Percentiles rank a stretch among this genome's conserved stretches.
Conservation (phyloP, 2,888 invertebrate species). For the Chironomus tentans region DNA sequence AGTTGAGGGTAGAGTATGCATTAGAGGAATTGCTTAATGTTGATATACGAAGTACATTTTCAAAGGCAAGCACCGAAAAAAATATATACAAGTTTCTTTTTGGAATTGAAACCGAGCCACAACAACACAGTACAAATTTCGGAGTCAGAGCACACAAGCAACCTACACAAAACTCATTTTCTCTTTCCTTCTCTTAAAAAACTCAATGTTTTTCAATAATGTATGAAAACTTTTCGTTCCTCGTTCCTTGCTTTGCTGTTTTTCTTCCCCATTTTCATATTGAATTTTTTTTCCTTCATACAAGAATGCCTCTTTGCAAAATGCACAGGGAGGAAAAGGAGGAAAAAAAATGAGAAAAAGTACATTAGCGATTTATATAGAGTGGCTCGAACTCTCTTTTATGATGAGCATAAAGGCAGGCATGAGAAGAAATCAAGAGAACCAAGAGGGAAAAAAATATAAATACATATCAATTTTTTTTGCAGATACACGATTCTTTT, state of each 20-base stretch:
- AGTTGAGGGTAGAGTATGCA: neutral
- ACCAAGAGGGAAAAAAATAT: slow-evolving; percentile 8
- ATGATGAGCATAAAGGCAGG: slow-evolving; percentile 15
- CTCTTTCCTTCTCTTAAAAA: slow-evolving; percentile 14
- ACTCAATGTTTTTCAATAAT: slow-evolving; percentile 12
- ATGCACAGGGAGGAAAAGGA: slow-evolving; percentile 13
- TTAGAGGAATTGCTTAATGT: slow-evolving; percentile 6
- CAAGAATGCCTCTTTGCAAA: slow-evolving; percentile 11
- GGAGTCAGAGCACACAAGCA: neutral
- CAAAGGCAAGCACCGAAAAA: neutral
- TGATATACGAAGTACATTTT: neutral
- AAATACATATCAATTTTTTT: slow-evolving; percentile 16
- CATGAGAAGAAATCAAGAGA: slow-evolving; percentile 25
- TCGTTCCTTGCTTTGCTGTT: neutral
- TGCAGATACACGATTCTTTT: slow-evolving; percentile 15
- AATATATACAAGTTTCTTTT: neutral
- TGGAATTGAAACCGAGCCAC: slow-evolving; percentile 4
- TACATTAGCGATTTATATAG: slow-evolving; percentile 14
- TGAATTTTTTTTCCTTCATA: neutral
- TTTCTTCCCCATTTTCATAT: slow-evolving; percentile 4
- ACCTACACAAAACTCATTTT: slow-evolving; percentile 26
- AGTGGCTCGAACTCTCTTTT: slow-evolving; percentile 16
- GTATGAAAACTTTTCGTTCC: slow-evolving; percentile 21
- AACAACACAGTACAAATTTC: neutral
- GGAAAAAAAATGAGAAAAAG: slow-evolving; percentile 22